Conservation (phyloP, 1,140 invertebrate genomes). For the Lasioglossum baleicum region DNA sequence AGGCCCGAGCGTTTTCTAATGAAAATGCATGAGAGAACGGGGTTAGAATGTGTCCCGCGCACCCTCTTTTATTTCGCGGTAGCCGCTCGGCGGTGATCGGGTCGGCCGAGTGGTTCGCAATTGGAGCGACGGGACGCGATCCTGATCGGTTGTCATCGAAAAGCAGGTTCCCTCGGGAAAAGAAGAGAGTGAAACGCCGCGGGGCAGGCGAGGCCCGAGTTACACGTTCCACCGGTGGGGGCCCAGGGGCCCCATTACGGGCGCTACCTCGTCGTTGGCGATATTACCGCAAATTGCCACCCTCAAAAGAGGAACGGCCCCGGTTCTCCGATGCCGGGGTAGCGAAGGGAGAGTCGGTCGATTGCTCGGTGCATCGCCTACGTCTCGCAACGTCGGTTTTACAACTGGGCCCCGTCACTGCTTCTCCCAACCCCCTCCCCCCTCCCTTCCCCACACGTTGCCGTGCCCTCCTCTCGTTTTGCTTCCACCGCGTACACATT, state of each 20-base stretch:
- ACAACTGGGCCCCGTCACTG: constrained; percentile 65
- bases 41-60: no score
- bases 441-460: neutral
- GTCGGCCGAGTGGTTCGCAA: no score
- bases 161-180: constrained; percentile 49
- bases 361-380: constrained; percentile 66
- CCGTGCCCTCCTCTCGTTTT: neutral
- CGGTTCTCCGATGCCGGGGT: constrained; percentile 63
- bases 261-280: constrained; percentile 76
- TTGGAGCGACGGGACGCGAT: constrained; percentile 13
- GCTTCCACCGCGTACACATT: neutral
- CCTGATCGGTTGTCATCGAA: constrained; percentile 61
- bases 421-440: constrained; percentile 17
- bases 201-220: constrained; percentile 53
- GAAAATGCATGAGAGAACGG: no score
- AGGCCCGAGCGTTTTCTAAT: no score
- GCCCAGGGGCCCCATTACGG: constrained; percentile 71
- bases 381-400: constrained; percentile 70
- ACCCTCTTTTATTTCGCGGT: no score
- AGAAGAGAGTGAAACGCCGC: constrained; percentile 35
- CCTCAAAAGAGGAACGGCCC: constrained; percentile 76
- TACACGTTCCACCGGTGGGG: constrained; percentile 61
- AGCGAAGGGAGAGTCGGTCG: constrained; percentile 53
- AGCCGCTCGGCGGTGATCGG: no score
- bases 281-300: constrained; percentile 81